Base-by-base conservation (phyloP, 2,113 vertebrate species). In the Cinclus mexicanus region DNA sequence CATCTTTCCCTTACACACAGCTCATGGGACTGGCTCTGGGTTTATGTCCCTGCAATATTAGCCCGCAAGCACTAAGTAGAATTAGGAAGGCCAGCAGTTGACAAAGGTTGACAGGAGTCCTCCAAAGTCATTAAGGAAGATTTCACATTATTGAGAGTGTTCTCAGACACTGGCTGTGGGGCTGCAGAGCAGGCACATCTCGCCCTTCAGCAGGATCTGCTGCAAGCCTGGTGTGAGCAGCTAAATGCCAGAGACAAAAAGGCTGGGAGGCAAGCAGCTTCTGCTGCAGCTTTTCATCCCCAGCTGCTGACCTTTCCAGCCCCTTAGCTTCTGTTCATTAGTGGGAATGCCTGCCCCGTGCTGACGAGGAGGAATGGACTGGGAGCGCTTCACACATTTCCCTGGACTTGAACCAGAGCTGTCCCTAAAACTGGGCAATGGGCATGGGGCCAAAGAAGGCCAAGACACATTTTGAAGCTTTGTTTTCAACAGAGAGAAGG, bases 1-100 rank as follows among this genome's bases (percentile, higher is more conserved):
- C 26, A 84, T 22, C 41, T 68, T 68, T 78, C 23, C 26, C 53
- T 47, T 31, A 6, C 16, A 50, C 52, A 39, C 0, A 1, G 52
- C 25, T 95, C 0, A 0, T 1, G 4, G 49, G 9, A 14, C 2
- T 1, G 16, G 20, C 25, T 7, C 41, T 18, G 52, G 26, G 15
- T 65, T 37, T 14, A 0, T 21, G 69, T 41, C 28, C 14, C 49
- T 53, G 37, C 41, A 72, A 6, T 29, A 65, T 6, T 3, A 56
- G 21, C 59, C 23, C 6, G 6, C n/a, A 37, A 56, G 42, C 16
- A 39, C 28, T 13, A 35, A 4, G 24, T 0, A 75, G 29, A 70
- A 59, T 37, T 35, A 61, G 49, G 44, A 84, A 79, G 76, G 50
- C 21, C 67, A 76, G 52, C 23, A 65, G 46, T 0, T 46, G 53